phyloP scores from a whole-genome alignment of 2,797 vertebrate species.

The Siniperca scherzeri region DNA sequence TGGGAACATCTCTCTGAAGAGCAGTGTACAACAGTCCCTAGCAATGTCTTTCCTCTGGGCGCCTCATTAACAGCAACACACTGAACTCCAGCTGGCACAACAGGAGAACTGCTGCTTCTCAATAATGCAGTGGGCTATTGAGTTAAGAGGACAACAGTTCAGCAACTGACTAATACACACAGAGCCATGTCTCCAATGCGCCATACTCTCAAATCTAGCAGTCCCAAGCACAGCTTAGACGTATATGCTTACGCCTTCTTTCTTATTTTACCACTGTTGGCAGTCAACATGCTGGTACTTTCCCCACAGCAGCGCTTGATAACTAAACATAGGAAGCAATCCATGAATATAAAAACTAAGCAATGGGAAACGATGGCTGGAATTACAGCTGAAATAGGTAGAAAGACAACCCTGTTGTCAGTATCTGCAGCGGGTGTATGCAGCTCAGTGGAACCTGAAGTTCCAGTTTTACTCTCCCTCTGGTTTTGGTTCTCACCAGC shows the following conservation, averaged over 20 bases:
- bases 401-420: slow-evolving; percentile 51
- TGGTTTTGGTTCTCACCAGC: slow-evolving; percentile 83
- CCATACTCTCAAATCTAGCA: not conserved
- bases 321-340: slow-evolving; percentile 32
- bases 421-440: slow-evolving; percentile 66
- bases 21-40: not conserved
- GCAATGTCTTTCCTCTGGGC: slow-evolving; percentile 33
- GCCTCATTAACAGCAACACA: slow-evolving; percentile 50
- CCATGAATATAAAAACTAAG: slow-evolving; percentile 6
- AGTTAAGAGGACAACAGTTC: slow-evolving; percentile 53
- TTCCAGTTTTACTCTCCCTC: slow-evolving; percentile 80
- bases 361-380: slow-evolving; percentile 42
- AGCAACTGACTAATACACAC: slow-evolving; percentile 36
- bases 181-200: slow-evolving; percentile 1
- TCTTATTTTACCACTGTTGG: not conserved
- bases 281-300: not conserved
- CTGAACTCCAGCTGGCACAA: slow-evolving; percentile 58
- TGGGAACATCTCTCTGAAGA: slow-evolving; percentile 12
- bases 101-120: slow-evolving; percentile 52
- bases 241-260: not conserved
- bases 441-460: slow-evolving; percentile 76
- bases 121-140: slow-evolving; percentile 74
- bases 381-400: slow-evolving; percentile 54
- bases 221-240: not conserved
- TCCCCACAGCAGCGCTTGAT: not conserved